These are phyloP conservation scores for Crematogaster levior DNA, from an alignment of 2,888 invertebrate genomes.

Conservation along the genomic window DNA sequence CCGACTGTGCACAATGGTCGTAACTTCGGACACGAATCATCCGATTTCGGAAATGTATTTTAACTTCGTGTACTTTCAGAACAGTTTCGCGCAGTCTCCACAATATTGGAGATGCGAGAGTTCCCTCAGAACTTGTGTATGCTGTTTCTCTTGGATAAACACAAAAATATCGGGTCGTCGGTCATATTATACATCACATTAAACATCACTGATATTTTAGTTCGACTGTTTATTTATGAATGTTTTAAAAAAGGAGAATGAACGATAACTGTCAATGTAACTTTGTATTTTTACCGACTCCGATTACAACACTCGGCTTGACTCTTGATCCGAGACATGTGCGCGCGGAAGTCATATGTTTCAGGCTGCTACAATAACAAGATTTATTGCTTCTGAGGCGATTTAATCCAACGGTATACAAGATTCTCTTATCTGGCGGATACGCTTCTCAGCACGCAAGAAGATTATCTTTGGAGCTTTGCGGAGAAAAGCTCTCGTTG, in stretches of 20 bases:
- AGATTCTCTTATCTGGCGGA: conserved; percentile 76
- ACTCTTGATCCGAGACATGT: conserved; percentile 29
- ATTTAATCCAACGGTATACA: conserved; percentile 72
- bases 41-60: conserved; percentile 23
- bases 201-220: neutral
- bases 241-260: neutral
- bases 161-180: neutral
- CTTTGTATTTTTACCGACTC: conserved; percentile 10
- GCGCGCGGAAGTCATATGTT: conserved; percentile 69
- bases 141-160: neutral
- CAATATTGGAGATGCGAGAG: neutral
- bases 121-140: neutral
- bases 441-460: conserved; percentile 68
- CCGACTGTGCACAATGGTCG: neutral
- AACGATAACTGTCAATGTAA: neutral
- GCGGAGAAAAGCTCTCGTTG: conserved; percentile 50
- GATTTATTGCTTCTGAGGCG: conserved; percentile 70
- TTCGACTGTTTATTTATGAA: neutral
- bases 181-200: neutral
- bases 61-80: neutral
- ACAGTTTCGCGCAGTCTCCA: neutral
- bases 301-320: neutral
- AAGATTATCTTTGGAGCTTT: conserved; percentile 73
- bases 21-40: conserved; percentile 24
- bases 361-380: conserved; percentile 72